These are phyloP conservation scores for Larimichthys polyactis DNA, from an alignment of 2,113 vertebrate genomes.

Conservation along the genomic window DNA sequence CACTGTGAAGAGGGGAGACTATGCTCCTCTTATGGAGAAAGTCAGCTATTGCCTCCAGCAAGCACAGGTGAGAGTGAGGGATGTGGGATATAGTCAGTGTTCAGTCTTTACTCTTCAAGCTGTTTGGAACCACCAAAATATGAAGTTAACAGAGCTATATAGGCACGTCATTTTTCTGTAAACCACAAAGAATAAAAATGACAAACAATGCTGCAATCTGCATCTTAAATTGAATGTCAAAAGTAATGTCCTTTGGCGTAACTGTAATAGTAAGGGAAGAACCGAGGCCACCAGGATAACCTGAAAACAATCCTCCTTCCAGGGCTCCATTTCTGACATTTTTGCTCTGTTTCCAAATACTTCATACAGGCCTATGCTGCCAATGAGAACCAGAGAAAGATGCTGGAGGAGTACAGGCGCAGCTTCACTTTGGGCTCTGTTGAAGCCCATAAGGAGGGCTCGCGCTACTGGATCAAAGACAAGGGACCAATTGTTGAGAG, in stretches of 20 bases:
- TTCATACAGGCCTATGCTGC: constrained; percentile 84
- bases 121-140: background rate
- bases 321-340: background rate
- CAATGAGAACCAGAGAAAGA: constrained; percentile 88
- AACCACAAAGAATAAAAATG: background rate
- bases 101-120: background rate
- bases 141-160: background rate
- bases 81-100: background rate
- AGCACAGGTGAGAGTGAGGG: constrained; percentile 83
- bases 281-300: background rate
- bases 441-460: constrained; percentile 92
- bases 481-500: constrained; percentile 94
- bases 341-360: constrained; percentile 12
- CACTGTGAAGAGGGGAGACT: constrained; percentile 90
- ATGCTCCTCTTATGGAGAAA: constrained; percentile 88
- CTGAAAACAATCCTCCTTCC: background rate
- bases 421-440: constrained; percentile 91
- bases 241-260: background rate
- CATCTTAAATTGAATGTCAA: background rate
- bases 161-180: background rate
- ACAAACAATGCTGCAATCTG: too few relatives aligned
- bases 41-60: constrained; percentile 87
- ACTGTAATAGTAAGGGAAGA: background rate
- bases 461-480: constrained; percentile 93
- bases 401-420: constrained; percentile 88